Conservation (phyloP, 2,113 vertebrate species). For the Saguinus imperator region DNA sequence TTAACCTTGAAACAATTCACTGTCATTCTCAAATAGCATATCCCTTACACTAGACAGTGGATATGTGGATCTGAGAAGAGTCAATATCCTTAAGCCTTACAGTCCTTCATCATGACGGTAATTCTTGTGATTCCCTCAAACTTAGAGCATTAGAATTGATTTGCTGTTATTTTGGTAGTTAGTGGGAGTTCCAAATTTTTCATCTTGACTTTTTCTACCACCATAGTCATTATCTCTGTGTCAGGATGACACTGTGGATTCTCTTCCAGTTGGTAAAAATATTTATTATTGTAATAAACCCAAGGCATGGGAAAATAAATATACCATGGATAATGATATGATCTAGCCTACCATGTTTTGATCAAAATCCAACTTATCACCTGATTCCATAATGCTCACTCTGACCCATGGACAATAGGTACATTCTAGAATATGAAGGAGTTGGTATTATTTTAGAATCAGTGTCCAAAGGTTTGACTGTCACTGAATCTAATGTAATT, state of each 20-base stretch:
- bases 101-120: neutral
- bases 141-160: neutral
- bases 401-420: neutral
- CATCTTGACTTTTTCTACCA: neutral
- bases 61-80: neutral
- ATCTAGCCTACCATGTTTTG: neutral
- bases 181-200: neutral
- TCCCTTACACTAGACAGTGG: neutral
- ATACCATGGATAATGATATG: neutral
- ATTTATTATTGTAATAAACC: neutral
- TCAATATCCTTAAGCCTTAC: neutral
- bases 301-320: neutral
- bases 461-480: neutral
- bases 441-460: neutral
- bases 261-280: neutral
- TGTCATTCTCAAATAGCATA: neutral
- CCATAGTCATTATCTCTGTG: neutral
- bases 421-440: neutral
- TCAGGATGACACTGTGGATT: neutral
- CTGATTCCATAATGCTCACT: neutral
- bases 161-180: neutral
- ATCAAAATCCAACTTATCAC: neutral
- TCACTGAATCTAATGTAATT: neutral
- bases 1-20: neutral
- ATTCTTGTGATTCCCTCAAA: conserved; percentile 6